Conservation (phyloP, 2,113 vertebrate genomes). For the Aplodontia rufa region DNA sequence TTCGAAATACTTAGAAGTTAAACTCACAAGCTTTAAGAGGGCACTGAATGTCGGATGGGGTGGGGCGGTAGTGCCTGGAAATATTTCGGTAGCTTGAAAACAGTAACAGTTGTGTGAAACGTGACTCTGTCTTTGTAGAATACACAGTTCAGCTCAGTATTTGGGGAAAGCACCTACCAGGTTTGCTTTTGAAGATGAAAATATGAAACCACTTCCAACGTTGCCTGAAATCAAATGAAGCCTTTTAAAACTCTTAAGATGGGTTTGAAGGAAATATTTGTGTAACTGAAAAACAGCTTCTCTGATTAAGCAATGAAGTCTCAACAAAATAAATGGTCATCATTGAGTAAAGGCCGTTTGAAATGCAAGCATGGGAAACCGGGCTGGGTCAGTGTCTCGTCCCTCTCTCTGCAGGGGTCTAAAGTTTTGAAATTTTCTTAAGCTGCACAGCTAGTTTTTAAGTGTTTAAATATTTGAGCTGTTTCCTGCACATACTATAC, state of each 20-base stretch:
- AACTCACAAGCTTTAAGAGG: neutral
- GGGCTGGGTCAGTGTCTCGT: neutral
- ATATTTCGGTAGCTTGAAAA: neutral
- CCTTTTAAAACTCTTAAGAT: constrained; percentile 52
- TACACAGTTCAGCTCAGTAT: neutral
- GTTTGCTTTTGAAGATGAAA: constrained; percentile 64
- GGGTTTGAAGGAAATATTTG: constrained; percentile 69
- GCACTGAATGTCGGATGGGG: neutral
- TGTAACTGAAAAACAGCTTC: constrained; percentile 73
- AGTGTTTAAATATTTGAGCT: neutral
- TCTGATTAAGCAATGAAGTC: constrained; percentile 84
- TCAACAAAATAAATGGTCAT: constrained; percentile 75
- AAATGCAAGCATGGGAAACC: constrained; percentile 72
- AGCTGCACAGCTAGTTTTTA: neutral
- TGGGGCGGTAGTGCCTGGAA: neutral
- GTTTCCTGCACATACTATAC: neutral
- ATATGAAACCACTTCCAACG: constrained; percentile 42
- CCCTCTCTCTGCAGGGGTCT: constrained; percentile 44
- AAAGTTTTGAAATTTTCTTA: constrained; percentile 53
- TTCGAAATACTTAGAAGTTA: neutral
- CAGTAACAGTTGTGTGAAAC: neutral
- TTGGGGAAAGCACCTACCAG: constrained; percentile 52
- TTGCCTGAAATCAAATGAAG: neutral
- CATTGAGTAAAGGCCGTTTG: constrained; percentile 80
- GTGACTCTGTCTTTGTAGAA: fast-evolving